These are phyloP conservation scores for Recurvirostra avosetta DNA, from an alignment of 2,113 vertebrate genomes.

Conservation along the genomic window DNA sequence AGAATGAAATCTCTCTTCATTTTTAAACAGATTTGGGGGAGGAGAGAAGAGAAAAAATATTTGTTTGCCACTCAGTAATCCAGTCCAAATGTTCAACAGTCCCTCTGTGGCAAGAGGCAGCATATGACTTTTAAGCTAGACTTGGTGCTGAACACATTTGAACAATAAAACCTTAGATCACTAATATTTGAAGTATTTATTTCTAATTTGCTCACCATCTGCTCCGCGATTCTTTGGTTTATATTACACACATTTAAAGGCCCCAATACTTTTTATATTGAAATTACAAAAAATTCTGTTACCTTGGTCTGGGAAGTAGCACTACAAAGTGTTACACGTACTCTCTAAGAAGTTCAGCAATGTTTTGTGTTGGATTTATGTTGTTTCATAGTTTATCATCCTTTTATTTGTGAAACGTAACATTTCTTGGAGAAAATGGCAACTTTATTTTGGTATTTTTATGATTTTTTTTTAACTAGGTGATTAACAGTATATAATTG, in stretches of 20 bases:
- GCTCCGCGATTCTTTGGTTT: constrained; percentile 4
- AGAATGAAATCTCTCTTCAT: constrained; percentile 59
- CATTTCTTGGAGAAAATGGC: not conserved
- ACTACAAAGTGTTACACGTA: not conserved
- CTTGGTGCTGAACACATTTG: constrained; percentile 32
- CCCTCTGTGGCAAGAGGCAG: constrained; percentile 73
- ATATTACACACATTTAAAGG: not conserved
- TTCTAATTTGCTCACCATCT: constrained; percentile 55
- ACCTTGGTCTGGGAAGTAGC: not conserved
- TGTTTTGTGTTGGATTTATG: not conserved
- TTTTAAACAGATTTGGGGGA: constrained; percentile 60
- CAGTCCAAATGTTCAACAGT: constrained; percentile 68
- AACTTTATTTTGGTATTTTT: not conserved
- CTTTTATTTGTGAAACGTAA: not conserved
- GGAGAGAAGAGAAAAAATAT: constrained; percentile 33
- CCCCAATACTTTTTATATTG: not conserved
- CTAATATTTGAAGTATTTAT: constrained; percentile 57
- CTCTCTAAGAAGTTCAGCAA: not conserved
- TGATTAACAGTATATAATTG: not conserved
- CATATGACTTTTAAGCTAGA: constrained; percentile 45
- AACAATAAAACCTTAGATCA: constrained; percentile 56
- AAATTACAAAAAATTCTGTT: not conserved
- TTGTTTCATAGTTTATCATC: not conserved
- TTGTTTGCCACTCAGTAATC: constrained; percentile 58
- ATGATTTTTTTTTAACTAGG: not conserved